Evolutionary conservation across 2,797 vertebrate species (phyloP).

Genomic region (Spatula versicolor): DNA sequence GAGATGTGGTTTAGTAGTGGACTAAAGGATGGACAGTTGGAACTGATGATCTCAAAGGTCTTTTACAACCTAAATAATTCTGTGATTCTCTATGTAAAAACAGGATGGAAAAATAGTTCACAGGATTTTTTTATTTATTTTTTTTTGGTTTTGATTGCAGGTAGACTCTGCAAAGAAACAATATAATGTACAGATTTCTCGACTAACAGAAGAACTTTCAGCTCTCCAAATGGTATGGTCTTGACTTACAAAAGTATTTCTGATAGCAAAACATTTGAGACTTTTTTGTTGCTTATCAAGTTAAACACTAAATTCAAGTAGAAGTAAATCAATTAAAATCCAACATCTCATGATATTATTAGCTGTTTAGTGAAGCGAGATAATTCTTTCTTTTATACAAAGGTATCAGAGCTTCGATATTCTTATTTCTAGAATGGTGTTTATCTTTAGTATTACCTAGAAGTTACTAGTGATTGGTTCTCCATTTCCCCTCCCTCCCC

Average conservation of each 20-base stretch:
- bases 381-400: background rate
- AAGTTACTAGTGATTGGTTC: background rate
- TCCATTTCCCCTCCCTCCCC: too few relatives aligned
- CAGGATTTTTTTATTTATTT: background rate
- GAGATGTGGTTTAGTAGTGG: background rate
- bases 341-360: background rate
- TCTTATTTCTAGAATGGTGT: background rate
- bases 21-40: background rate
- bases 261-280: background rate
- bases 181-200: conserved; percentile 86
- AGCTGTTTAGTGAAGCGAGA: background rate
- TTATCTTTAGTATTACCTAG: background rate
- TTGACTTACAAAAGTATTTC: background rate
- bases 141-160: conserved; percentile 75
- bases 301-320: background rate
- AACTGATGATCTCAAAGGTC: background rate
- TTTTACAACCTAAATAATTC: background rate
- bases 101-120: background rate
- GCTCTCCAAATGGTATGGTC: conserved; percentile 88
- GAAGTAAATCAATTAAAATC: background rate
- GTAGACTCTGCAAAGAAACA: conserved; percentile 88
- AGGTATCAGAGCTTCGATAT: background rate
- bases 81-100: background rate
- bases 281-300: background rate
- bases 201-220: conserved; percentile 88